Evolutionary conservation across 2,797 vertebrate species (phyloP).

Genomic region (Poliocrania exsul): DNA sequence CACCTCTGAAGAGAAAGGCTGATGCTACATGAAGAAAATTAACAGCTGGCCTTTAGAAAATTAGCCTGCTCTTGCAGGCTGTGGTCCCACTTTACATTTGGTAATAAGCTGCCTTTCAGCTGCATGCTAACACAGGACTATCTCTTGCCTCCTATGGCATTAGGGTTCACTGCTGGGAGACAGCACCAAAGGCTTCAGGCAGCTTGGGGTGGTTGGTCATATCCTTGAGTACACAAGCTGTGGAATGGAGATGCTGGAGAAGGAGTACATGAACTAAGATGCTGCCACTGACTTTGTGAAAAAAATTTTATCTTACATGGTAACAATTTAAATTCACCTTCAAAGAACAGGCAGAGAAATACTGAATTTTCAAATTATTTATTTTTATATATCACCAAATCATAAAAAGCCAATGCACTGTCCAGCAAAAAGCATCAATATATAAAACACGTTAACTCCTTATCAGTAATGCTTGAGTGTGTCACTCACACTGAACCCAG

Average conservation of each 20-base stretch:
- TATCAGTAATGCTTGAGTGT: background rate
- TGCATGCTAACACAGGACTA: background rate
- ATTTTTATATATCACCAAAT: conserved; percentile 60
- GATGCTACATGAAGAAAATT: background rate
- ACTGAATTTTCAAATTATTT: conserved; percentile 43
- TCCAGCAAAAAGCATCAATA: conserved; percentile 55
- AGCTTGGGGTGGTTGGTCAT: background rate
- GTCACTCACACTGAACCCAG: background rate
- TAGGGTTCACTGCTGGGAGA: background rate
- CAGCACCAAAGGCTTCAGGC: background rate
- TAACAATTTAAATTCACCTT: background rate
- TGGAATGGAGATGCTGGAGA: background rate
- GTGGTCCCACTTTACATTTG: background rate
- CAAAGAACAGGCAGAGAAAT: background rate
- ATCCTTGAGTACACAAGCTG: background rate
- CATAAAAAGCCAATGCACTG: conserved; percentile 49
- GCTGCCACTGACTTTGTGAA: background rate
- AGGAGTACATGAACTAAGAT: fast-evolving
- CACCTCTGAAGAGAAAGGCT: background rate
- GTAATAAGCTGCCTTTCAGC: background rate
- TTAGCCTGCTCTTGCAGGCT: background rate
- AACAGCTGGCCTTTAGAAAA: background rate
- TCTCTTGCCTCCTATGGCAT: background rate
- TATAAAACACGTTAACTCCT: conserved; percentile 35
- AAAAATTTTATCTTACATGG: background rate